A percentile compares a stretch with the other conserved stretches of the same genome.
Evolutionary conservation across 2,113 vertebrate genomes (phyloP).

Genomic region (Glaucidium brasilianum): DNA sequence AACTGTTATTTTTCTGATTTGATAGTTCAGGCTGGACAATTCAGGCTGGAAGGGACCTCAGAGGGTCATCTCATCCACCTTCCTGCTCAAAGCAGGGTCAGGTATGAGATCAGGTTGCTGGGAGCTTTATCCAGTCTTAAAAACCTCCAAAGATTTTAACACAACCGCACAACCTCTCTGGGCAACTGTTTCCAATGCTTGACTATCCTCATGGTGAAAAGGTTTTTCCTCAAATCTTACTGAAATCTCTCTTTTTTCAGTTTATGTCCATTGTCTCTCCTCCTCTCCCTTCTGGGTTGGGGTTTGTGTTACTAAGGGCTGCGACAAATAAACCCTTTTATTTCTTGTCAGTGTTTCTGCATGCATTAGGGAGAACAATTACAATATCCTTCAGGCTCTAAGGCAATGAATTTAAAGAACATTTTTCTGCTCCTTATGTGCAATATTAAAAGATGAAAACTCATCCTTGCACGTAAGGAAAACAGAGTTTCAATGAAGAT

Average conservation of each 20-base stretch:
- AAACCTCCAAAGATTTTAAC: background rate
- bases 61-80: background rate
- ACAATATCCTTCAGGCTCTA: background rate
- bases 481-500: constrained; percentile 9
- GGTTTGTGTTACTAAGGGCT: background rate
- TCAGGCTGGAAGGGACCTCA: background rate
- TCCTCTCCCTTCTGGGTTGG: background rate
- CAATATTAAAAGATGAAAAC: constrained; percentile 15
- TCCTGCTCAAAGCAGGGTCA: background rate
- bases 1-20: background rate
- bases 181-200: background rate
- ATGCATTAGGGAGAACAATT: background rate
- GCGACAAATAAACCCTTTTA: background rate
- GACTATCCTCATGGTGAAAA: background rate
- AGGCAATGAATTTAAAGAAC: background rate
- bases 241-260: background rate
- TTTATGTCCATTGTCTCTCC: background rate
- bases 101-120: background rate
- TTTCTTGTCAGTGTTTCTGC: background rate
- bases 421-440: background rate
- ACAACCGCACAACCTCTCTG: background rate
- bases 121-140: background rate
- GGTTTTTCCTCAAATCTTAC: background rate
- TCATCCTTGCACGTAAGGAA: constrained; percentile 14
- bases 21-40: background rate